phyloP scores from a whole-genome alignment of 2,797 vertebrate species.

The Sebastiscus albofasciatus region DNA sequence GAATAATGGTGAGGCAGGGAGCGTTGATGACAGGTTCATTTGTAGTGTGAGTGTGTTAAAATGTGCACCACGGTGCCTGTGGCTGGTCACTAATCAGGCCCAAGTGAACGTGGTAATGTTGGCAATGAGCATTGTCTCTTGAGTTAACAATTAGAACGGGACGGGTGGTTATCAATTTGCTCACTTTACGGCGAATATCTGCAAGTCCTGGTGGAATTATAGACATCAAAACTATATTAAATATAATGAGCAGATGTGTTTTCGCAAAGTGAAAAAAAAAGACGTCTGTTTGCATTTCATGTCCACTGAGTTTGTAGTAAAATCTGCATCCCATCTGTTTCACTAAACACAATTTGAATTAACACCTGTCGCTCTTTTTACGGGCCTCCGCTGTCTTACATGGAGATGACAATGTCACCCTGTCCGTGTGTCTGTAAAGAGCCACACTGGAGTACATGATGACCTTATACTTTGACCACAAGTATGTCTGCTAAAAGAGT shows the following conservation, averaged over 20 bases:
- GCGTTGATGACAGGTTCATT: not conserved
- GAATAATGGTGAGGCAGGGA: not conserved
- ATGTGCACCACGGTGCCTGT: not conserved
- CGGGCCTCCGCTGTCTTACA: not conserved
- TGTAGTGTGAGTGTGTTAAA: not conserved
- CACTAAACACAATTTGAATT: constrained; percentile 26
- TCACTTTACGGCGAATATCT: not conserved
- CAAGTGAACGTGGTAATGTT: not conserved
- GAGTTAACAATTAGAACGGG: not conserved
- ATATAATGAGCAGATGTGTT: constrained; percentile 55
- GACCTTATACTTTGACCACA: too few relatives aligned
- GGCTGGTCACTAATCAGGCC: constrained; percentile 11
- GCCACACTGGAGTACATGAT: not conserved
- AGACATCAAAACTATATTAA: constrained; percentile 3
- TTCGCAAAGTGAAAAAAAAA: constrained; percentile 6
- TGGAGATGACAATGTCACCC: not conserved
- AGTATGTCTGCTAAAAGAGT: not conserved
- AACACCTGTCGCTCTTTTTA: constrained; percentile 45
- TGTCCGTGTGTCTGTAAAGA: not conserved
- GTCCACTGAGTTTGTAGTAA: constrained; percentile 29
- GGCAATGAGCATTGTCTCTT: not conserved
- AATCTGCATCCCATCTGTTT: constrained; percentile 57
- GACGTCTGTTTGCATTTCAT: constrained; percentile 27
- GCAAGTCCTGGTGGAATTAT: not conserved
- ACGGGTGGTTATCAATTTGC: not conserved